A percentile compares a stretch with the other conserved stretches of the same genome.
Evolutionary conservation across 2,888 invertebrate genomes (phyloP).

Genomic region (Gymnocheta viridis): DNA sequence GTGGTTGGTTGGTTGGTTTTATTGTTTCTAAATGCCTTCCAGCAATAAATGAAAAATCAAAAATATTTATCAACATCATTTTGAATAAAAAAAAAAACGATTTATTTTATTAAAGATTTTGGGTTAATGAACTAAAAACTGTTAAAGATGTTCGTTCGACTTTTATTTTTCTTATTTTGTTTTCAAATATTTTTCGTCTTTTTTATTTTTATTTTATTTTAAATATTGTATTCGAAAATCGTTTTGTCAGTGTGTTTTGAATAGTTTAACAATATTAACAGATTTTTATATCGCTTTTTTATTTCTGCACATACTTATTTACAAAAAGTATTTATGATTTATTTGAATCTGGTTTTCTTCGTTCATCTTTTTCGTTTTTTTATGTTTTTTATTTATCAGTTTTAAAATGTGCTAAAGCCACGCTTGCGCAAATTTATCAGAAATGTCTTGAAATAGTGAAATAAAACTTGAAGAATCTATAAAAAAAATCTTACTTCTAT

Average conservation of each 20-base stretch:
- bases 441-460: neutral
- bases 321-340: slow-evolving; percentile 14
- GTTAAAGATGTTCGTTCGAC: slow-evolving; percentile 22
- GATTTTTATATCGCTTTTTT: neutral
- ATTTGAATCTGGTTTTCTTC: slow-evolving; percentile 10
- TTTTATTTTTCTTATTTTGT: neutral
- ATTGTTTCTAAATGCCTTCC: slow-evolving; percentile 21
- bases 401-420: neutral
- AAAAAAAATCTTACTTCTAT: neutral
- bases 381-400: neutral
- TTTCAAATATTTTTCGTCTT: neutral
- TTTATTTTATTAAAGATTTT: neutral
- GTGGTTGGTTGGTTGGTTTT: no score
- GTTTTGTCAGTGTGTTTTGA: neutral
- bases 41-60: slow-evolving; percentile 35
- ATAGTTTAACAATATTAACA: neutral
- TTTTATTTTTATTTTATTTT: neutral
- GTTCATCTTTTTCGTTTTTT: neutral
- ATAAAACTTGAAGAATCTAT: neutral
- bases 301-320: neutral
- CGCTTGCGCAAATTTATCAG: neutral
- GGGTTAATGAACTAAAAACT: slow-evolving; percentile 66
- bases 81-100: neutral
- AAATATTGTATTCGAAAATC: slow-evolving; percentile 6
- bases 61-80: slow-evolving; percentile 41